phyloP scores from a whole-genome alignment of 2,797 vertebrate species.

The Nothura maculosa region DNA sequence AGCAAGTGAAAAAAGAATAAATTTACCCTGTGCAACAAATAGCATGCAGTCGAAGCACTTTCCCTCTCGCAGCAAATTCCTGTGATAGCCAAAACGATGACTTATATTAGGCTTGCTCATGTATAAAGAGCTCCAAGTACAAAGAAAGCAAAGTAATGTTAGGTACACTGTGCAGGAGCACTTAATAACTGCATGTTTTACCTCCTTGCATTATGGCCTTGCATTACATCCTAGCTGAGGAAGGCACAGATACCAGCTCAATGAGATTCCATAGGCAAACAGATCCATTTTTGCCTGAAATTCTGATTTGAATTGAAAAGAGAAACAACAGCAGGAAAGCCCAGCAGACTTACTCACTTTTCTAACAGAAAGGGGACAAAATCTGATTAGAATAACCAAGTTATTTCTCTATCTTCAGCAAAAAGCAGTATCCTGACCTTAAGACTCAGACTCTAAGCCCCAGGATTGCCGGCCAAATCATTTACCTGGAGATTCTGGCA shows the following conservation, averaged over 20 bases:
- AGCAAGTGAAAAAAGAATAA: constrained; percentile 19
- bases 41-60: neutral
- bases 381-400: neutral
- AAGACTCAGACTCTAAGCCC: neutral
- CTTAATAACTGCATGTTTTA: neutral
- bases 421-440: neutral
- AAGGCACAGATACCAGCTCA: neutral
- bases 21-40: constrained; percentile 4
- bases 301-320: neutral
- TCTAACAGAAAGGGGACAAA: neutral
- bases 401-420: neutral
- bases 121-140: neutral
- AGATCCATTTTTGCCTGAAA: neutral
- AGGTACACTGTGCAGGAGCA: neutral
- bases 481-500: neutral
- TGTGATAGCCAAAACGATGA: neutral
- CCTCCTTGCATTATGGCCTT: fast-evolving
- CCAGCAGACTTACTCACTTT: neutral
- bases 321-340: neutral
- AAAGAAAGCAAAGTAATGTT: neutral
- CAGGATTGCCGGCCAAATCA: neutral
- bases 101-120: neutral
- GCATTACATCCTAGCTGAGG: neutral
- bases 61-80: constrained; percentile 24
- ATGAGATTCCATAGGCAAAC: neutral